Evolutionary conservation across 2,113 vertebrate species (phyloP).

Genomic region (Theristicus caerulescens): DNA sequence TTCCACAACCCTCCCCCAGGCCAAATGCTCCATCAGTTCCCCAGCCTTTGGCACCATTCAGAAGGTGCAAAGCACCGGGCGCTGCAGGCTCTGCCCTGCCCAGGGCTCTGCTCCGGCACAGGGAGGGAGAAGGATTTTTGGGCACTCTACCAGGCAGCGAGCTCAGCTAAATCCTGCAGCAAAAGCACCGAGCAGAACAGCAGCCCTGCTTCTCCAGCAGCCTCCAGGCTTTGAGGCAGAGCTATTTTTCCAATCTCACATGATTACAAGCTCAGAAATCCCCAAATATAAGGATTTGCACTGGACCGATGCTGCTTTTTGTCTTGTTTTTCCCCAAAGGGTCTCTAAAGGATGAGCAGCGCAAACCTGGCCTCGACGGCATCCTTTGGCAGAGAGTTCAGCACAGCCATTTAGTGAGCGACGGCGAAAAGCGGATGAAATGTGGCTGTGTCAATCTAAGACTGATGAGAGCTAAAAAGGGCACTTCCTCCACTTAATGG

Average conservation of each 20-base stretch:
- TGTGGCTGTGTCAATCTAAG: background rate
- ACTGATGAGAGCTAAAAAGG: constrained; percentile 1
- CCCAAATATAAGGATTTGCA: background rate
- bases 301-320: background rate
- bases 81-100: background rate
- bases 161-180: background rate
- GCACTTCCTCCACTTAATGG: background rate
- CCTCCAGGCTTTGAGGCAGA: background rate
- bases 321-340: background rate
- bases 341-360: background rate
- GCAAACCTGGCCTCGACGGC: background rate
- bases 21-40: background rate
- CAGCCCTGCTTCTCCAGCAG: background rate
- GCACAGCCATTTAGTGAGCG: background rate
- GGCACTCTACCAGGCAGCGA: background rate
- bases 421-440: background rate
- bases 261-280: background rate
- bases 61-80: background rate
- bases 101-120: background rate
- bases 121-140: background rate
- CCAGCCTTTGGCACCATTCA: background rate
- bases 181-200: background rate
- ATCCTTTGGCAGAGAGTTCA: background rate
- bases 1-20: background rate
- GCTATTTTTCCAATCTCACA: background rate